Evolutionary conservation across 2,888 invertebrate species (phyloP).

Genomic region (Cephus nigrinus): DNA sequence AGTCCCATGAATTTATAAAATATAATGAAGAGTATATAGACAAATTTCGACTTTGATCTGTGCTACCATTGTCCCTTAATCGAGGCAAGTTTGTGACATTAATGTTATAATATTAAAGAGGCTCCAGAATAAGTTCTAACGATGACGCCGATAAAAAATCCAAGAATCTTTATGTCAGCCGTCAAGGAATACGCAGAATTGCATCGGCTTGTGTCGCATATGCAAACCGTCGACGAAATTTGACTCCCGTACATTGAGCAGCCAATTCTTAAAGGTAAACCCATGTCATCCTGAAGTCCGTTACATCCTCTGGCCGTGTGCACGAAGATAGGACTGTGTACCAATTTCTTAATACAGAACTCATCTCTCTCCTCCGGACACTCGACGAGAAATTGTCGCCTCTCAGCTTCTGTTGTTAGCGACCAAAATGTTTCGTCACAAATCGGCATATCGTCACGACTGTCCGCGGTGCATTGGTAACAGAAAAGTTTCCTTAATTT

Average conservation of each 20-base stretch:
- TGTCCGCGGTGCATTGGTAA: conserved; percentile 18
- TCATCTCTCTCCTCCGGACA: conserved; percentile 15
- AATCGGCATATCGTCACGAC: conserved; percentile 13
- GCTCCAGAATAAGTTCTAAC: neutral
- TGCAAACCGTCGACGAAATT: conserved; percentile 8
- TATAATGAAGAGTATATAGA: neutral
- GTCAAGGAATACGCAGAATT: conserved; percentile 3
- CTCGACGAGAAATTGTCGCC: conserved; percentile 8
- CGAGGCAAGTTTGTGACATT: neutral
- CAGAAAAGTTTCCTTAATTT: conserved; percentile 5
- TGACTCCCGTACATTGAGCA: neutral
- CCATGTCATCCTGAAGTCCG: neutral
- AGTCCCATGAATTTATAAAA: conserved; percentile 4
- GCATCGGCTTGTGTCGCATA: conserved; percentile 14
- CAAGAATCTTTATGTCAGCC: neutral
- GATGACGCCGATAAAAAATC: neutral
- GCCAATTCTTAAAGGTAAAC: neutral
- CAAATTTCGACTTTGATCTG: neutral
- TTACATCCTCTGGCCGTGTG: conserved; percentile 15
- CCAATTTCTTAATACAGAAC: conserved; percentile 20
- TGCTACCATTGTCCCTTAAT: neutral
- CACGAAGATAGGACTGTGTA: neutral
- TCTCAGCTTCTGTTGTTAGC: conserved; percentile 7
- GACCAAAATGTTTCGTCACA: conserved; percentile 25
- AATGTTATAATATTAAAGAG: neutral